phyloP scores from a whole-genome alignment of 2,113 vertebrate genomes.

The Tyrannus savana region DNA sequence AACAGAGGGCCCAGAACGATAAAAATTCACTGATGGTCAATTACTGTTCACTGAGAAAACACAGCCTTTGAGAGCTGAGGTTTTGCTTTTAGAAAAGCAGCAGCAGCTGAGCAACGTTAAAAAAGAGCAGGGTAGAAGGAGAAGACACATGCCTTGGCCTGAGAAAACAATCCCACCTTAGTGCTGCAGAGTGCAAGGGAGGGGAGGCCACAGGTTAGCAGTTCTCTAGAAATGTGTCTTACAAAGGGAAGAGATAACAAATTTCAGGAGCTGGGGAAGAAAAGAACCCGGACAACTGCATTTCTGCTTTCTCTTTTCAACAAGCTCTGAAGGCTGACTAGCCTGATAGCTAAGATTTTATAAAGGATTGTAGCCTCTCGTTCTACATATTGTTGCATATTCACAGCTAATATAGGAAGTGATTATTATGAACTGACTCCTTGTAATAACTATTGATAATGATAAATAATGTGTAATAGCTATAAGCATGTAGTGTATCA shows the following conservation, averaged over 20 bases:
- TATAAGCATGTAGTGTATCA: neutral
- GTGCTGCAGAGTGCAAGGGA: neutral
- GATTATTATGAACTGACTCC: neutral
- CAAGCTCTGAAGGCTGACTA: neutral
- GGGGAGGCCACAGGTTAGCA: neutral
- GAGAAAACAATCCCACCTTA: neutral
- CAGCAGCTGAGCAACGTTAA: neutral
- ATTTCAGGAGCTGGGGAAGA: neutral
- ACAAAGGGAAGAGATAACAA: neutral
- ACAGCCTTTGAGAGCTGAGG: neutral
- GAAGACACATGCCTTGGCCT: neutral
- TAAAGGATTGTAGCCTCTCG: neutral
- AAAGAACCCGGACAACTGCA: accelerated
- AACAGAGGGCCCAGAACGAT: neutral
- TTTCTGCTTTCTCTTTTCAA: neutral
- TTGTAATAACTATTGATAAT: neutral
- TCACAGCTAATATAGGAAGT: neutral
- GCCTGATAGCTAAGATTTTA: neutral
- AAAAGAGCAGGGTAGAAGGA: neutral
- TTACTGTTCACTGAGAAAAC: neutral
- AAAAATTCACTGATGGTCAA: neutral
- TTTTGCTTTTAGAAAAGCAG: neutral
- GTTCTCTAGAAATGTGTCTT: neutral
- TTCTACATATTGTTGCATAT: neutral
- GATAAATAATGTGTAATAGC: neutral